Evolutionary conservation across 2,113 vertebrate species (phyloP).

Genomic region (Corvus hawaiiensis): DNA sequence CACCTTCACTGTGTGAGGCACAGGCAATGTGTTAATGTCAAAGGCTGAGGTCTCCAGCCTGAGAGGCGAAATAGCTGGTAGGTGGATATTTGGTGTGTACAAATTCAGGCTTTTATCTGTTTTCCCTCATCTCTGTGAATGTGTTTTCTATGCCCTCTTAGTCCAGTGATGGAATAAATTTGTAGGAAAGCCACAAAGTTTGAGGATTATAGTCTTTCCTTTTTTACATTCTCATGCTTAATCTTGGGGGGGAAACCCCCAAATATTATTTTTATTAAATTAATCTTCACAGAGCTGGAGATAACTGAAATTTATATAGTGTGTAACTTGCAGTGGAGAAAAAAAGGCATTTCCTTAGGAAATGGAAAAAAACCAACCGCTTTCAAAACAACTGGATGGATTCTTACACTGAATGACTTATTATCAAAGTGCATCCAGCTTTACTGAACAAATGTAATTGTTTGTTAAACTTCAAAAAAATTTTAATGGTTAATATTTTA

Average conservation of each 20-base stretch:
- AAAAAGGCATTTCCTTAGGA: not conserved
- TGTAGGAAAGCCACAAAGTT: not conserved
- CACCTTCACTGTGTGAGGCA: not conserved
- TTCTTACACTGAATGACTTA: not conserved
- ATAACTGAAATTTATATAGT: not conserved
- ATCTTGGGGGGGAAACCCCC: not conserved
- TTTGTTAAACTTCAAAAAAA: not conserved
- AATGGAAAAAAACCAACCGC: not conserved
- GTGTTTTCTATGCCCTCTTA: not conserved
- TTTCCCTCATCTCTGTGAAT: not conserved
- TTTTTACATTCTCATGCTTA: not conserved
- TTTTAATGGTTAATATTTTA: not conserved
- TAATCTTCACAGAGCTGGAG: not conserved
- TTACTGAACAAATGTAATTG: not conserved
- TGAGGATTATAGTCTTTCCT: not conserved
- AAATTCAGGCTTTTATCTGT: not conserved
- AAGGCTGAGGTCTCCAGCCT: not conserved
- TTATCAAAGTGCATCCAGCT: not conserved
- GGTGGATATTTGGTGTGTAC: not conserved
- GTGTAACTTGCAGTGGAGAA: not conserved
- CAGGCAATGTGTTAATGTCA: not conserved
- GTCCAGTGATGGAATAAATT: not conserved
- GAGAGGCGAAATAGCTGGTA: not conserved
- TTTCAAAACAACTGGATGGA: not conserved
- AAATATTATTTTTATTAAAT: not conserved